Conservation (phyloP, 1,140 invertebrate genomes). For the Luehdorfia chinensis region DNA sequence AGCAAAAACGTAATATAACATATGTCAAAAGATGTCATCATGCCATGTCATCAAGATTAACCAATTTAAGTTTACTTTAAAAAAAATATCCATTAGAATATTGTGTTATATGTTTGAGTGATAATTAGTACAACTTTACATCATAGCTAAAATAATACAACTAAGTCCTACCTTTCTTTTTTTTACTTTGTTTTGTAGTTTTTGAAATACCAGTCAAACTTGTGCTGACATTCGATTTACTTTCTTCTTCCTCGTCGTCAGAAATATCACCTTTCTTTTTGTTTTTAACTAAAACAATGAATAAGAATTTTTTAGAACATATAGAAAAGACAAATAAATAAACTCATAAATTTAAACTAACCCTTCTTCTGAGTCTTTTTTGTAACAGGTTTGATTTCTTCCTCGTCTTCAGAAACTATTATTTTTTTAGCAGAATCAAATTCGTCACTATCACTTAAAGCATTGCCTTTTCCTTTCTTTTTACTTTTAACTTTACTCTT, state of each 20-base stretch:
- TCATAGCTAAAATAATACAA: too few relatives aligned
- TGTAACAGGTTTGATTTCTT: conserved; percentile 57
- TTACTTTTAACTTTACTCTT: conserved; percentile 72
- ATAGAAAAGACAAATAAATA: conserved; percentile 5
- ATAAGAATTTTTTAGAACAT: conserved; percentile 2
- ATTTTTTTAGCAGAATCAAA: conserved; percentile 47
- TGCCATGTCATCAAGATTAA: conserved; percentile 3
- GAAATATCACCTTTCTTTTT: conserved; percentile 49
- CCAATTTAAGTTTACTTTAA: too few relatives aligned
- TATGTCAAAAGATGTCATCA: neutral
- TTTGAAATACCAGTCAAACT: neutral
- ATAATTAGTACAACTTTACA: too few relatives aligned
- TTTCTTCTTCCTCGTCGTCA: conserved; percentile 27
- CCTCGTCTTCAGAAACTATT: conserved; percentile 71
- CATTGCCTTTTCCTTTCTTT: conserved; percentile 71
- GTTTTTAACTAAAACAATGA: conserved; percentile 27
- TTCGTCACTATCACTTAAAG: conserved; percentile 75
- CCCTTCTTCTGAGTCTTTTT: conserved; percentile 78
- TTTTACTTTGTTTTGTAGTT: conserved; percentile 7
- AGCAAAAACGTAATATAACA: too few relatives aligned
- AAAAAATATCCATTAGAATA: too few relatives aligned
- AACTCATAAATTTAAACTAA: conserved; percentile 25
- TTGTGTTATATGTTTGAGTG: too few relatives aligned
- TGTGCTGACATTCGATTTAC: conserved; percentile 1
- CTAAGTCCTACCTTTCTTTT: conserved; percentile 4